Conservation (phyloP, 2,888 invertebrate genomes). For the Polymixis flavicincta region DNA sequence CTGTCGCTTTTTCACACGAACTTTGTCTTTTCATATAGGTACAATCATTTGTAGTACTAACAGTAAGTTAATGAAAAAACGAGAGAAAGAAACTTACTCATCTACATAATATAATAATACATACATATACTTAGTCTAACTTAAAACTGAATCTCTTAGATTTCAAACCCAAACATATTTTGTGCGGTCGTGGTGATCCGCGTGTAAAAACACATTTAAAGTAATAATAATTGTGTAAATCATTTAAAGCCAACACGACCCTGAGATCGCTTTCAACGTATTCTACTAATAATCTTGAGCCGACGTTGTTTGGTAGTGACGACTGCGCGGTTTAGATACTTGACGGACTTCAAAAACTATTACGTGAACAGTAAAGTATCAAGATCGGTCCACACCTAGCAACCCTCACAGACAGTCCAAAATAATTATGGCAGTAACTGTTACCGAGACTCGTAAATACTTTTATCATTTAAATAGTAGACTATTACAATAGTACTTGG, state of each 20-base stretch:
- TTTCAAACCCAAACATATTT: conserved; percentile 74
- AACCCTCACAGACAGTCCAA: conserved; percentile 66
- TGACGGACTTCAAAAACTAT: not conserved
- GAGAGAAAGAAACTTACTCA: conserved; percentile 59
- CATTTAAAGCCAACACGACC: conserved; percentile 75
- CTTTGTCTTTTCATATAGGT: conserved; percentile 45
- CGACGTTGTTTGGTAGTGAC: conserved; percentile 22
- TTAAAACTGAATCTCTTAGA: conserved; percentile 77
- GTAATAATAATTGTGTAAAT: conserved; percentile 68
- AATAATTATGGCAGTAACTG: conserved; percentile 77
- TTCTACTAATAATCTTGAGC: conserved; percentile 70
- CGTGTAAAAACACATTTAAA: conserved; percentile 67
- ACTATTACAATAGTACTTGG: conserved; percentile 51
- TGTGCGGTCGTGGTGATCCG: conserved; percentile 77
- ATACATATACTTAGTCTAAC: conserved; percentile 62
- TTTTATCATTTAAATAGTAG: conserved; percentile 29
- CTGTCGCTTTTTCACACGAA: conserved; percentile 58
- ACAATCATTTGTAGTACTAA: conserved; percentile 24
- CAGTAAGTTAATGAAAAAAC: conserved; percentile 63
- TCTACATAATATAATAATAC: conserved; percentile 48
- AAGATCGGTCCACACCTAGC: not conserved
- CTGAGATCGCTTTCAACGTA: conserved; percentile 49
- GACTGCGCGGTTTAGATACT: conserved; percentile 12
- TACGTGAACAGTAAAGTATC: not conserved
- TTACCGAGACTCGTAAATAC: conserved; percentile 54